phyloP scores from a whole-genome alignment of 2,888 invertebrate species.

The Ischnus inquisitorius region DNA sequence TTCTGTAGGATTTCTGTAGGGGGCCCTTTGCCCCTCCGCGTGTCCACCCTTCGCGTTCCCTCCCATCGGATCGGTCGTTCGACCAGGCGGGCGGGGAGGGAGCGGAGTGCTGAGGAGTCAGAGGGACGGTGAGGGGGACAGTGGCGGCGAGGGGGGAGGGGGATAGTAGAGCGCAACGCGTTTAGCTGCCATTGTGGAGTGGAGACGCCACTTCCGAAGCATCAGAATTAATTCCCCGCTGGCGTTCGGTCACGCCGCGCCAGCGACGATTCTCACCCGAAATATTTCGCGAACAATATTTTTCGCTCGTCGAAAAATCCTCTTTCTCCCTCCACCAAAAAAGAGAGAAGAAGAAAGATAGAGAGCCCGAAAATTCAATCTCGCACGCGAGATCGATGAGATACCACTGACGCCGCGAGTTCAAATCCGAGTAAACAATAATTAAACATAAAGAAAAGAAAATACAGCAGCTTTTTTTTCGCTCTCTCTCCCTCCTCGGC shows the following conservation, averaged over 20 bases:
- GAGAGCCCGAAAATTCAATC: neutral
- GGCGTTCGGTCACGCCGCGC: conserved; percentile 68
- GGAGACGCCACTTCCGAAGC: conserved; percentile 84
- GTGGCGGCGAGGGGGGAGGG: too few relatives aligned
- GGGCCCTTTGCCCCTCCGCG: conserved; percentile 56
- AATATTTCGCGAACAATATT: conserved; percentile 1
- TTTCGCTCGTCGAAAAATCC: neutral
- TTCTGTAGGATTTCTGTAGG: too few relatives aligned
- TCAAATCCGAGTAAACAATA: neutral
- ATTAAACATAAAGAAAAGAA: neutral
- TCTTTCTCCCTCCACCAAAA: neutral
- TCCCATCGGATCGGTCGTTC: conserved; percentile 53
- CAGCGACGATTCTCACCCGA: conserved; percentile 11
- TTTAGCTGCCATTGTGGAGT: conserved; percentile 83
- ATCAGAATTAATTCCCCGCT: conserved; percentile 80
- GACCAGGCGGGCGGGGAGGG: neutral
- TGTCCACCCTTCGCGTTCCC: conserved; percentile 66
- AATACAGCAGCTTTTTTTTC: neutral
- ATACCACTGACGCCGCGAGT: neutral
- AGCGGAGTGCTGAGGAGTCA: too few relatives aligned
- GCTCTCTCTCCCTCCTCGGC: too few relatives aligned
- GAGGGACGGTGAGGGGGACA: too few relatives aligned
- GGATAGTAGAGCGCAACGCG: conserved; percentile 78
- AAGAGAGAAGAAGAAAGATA: neutral
- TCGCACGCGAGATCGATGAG: neutral